Percentiles rank a stretch among this genome's conserved stretches.
Evolutionary conservation across 2,113 vertebrate species (phyloP).

Genomic region (Lasiurus cinereus): DNA sequence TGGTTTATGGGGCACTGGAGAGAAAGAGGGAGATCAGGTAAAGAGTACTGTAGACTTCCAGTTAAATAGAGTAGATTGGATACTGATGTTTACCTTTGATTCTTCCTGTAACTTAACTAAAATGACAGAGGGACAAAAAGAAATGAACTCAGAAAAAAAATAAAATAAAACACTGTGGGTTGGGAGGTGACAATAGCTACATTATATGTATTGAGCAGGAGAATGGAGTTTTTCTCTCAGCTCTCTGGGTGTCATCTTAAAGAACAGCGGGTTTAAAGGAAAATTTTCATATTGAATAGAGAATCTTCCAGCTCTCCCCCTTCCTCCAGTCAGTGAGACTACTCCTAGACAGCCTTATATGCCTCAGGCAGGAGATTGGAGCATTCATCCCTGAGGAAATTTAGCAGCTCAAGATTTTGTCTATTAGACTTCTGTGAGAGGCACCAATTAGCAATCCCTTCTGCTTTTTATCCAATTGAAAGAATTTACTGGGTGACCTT

Average conservation of each 20-base stretch:
- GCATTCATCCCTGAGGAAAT: not conserved
- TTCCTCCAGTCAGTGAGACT: not conserved
- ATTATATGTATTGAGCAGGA: not conserved
- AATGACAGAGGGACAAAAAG: not conserved
- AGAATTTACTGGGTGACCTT: not conserved
- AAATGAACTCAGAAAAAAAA: not conserved
- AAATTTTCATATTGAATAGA: not conserved
- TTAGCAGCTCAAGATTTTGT: not conserved
- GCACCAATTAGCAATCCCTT: not conserved
- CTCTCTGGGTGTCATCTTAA: not conserved
- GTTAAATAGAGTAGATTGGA: not conserved
- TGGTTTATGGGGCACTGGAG: not conserved
- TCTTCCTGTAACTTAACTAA: not conserved
- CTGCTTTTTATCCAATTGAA: not conserved
- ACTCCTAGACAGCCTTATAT: not conserved
- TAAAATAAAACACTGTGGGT: rapidly evolving
- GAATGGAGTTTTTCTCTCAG: not conserved
- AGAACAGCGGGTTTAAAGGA: not conserved
- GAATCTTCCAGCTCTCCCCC: not conserved
- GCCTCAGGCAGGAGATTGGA: not conserved
- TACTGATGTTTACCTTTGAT: not conserved
- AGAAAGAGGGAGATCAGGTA: not conserved
- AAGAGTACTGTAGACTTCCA: not conserved
- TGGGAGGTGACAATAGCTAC: not conserved
- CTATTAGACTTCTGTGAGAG: conserved; percentile 13